phyloP scores from a whole-genome alignment of 2,113 vertebrate species.

The Macaca nemestrina region DNA sequence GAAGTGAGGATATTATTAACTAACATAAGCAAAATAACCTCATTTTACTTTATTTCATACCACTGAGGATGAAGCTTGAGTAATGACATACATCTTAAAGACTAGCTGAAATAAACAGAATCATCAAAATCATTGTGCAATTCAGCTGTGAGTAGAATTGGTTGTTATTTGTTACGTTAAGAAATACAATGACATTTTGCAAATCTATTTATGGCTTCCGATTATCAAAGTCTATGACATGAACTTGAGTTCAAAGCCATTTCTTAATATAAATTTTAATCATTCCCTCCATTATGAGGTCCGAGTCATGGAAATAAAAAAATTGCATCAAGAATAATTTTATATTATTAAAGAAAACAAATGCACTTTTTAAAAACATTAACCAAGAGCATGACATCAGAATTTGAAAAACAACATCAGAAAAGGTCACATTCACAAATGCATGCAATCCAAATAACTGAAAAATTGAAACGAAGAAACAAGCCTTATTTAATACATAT shows the following conservation, averaged over 20 bases:
- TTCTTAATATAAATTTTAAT: neutral
- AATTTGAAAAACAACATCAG: neutral
- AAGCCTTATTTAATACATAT: neutral
- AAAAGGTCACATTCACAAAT: neutral
- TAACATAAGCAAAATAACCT: neutral
- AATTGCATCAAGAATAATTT: neutral
- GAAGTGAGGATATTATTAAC: neutral
- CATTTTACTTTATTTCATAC: neutral
- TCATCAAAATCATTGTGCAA: neutral
- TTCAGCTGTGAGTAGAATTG: neutral
- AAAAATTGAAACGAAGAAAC: neutral
- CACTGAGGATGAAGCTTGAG: neutral
- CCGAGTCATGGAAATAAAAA: neutral
- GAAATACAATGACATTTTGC: neutral
- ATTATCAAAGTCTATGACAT: neutral
- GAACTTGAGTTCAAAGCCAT: neutral
- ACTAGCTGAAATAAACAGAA: neutral
- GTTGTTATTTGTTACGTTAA: neutral
- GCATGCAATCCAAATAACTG: neutral
- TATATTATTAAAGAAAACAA: neutral
- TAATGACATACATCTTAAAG: neutral
- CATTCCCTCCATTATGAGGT: neutral
- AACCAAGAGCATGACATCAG: neutral
- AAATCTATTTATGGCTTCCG: neutral
- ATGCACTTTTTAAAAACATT: neutral